A percentile compares a stretch with the other conserved stretches of the same genome.
phyloP scores from a whole-genome alignment of 1,140 invertebrate genomes.

The Tachypleus tridentatus region DNA sequence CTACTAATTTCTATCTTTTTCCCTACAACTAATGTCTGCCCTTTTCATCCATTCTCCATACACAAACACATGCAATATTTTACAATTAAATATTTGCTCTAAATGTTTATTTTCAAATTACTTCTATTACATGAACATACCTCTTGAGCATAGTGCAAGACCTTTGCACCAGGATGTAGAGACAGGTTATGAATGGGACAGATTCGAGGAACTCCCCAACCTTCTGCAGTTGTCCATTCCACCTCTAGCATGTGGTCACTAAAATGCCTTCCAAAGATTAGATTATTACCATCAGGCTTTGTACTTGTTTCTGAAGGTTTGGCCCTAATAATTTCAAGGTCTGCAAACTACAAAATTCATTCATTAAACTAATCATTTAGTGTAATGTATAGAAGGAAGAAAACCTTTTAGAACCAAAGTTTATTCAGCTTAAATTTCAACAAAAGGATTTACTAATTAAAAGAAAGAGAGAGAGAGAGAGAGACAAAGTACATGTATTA shows the following conservation, averaged over 20 bases:
- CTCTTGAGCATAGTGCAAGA: conserved; percentile 84
- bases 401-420: no score
- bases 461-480: no score
- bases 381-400: no score
- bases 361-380: no score
- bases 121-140: conserved; percentile 37
- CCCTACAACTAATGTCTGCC: conserved; percentile 4
- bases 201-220: conserved; percentile 18
- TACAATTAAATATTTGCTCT: conserved; percentile 4
- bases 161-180: conserved; percentile 51
- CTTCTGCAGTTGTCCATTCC: conserved; percentile 9
- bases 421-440: no score
- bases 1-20: background rate
- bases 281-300: conserved; percentile 69
- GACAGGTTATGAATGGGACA: conserved; percentile 15
- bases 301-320: conserved; percentile 63
- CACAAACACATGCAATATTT: background rate
- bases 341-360: conserved; percentile 26
- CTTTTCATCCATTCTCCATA: conserved; percentile 2
- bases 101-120: conserved; percentile 7
- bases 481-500: no score
- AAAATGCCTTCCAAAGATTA: conserved; percentile 38
- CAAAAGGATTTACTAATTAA: no score
- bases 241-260: conserved; percentile 21
- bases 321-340: conserved; percentile 60